Percentiles rank a stretch among this genome's conserved stretches.
Conservation (phyloP, 2,888 invertebrate genomes). For the Leptothorax acervorum region DNA sequence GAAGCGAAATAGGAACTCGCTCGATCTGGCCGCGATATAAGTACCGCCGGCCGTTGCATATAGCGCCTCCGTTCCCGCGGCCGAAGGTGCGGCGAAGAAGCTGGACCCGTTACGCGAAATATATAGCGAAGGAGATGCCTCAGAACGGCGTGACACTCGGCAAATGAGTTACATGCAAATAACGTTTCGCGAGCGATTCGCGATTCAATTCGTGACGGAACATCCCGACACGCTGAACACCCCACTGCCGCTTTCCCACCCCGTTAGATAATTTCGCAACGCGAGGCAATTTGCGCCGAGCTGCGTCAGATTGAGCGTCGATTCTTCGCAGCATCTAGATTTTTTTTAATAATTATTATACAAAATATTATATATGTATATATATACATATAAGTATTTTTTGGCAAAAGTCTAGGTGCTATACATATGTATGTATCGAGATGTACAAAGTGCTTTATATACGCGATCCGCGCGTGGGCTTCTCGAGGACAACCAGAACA, state of each 20-base stretch:
- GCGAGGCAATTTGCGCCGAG: background rate
- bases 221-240: background rate
- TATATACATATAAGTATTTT: background rate
- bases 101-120: background rate
- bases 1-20: constrained; percentile 14
- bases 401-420: too few species aligned
- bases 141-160: constrained; percentile 4
- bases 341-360: too few species aligned
- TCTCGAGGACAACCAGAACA: constrained; percentile 4
- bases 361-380: too few species aligned
- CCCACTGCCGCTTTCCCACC: background rate
- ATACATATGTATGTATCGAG: background rate
- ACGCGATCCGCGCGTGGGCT: background rate
- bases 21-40: constrained; percentile 10
- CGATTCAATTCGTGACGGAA: constrained; percentile 7
- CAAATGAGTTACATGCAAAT: constrained; percentile 22
- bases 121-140: background rate
- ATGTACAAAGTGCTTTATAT: background rate
- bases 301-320: background rate
- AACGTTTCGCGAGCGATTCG: background rate
- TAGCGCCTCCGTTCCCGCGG: background rate
- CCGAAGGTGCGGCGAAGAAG: background rate
- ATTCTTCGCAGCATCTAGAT: background rate
- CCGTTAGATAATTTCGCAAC: background rate
- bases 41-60: too few species aligned